Base-by-base conservation (phyloP, 2,797 vertebrate species). In the Microctenopoma stevenorrisi region DNA sequence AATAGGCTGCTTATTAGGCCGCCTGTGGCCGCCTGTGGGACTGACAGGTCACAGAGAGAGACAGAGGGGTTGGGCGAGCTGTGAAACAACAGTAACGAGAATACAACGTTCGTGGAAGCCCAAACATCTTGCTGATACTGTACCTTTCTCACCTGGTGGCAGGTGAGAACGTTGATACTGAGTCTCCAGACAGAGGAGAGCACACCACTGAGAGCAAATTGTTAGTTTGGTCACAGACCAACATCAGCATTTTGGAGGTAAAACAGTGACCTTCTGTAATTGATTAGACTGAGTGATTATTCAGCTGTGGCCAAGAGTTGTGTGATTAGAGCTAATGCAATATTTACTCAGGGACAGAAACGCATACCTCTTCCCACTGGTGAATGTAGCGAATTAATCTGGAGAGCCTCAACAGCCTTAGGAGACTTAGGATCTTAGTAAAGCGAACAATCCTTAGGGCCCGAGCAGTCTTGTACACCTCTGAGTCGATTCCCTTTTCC, bases 401-500 rank as follows among this genome's bases (percentile, higher is more conserved):
- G 3, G 96, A 98, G 35, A 98, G 96, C 25, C 97, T 94, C 48
- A 98, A 89, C 58, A 98, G 90, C 64, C 97, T 91, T 78, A 98
- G 92, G 25, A 98, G 95, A 83, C 97, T 98, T 50, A 98, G 94
- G 85, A 98, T 98, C 92, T 98, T 98, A 42, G 97, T 98, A 85
- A 98, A 98, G 58, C 98, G 96, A 33, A 99, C 97, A 7, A 99
- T 99, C 84, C 98, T 94, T 74, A 99, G 91, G 3, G 97, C 97
- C 0, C 98, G 94, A 1, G 98, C 98, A 0, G 98, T 99, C 91
- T 98, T 99, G 81, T 99, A 99, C 51, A 99, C 96, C 90, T 99
- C 98, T 0, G 97, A 98, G 93, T 99, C 97, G 0, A 99, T 98
- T 76, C 97, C 97, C 84, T 96, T 96, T 92, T 99, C 98, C 91